Conservation (phyloP, 2,113 vertebrate genomes). For the Prietella phreatophila region DNA sequence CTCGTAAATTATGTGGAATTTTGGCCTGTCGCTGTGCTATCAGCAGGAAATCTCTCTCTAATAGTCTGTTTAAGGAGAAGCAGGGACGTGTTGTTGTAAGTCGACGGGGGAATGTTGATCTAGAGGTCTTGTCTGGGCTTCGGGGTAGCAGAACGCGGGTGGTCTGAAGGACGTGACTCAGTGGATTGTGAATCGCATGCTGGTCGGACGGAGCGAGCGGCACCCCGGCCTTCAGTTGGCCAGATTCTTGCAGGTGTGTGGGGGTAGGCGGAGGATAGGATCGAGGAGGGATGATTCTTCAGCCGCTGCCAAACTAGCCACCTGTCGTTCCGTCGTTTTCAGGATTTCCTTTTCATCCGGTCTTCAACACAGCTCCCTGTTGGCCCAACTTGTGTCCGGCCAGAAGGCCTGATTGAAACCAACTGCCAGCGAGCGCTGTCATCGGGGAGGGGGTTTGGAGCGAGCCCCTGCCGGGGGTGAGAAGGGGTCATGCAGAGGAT, state of each 20-base stretch:
- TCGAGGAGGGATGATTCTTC: slow-evolving; percentile 15
- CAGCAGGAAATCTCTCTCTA: slow-evolving; percentile 68
- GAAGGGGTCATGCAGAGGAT: slow-evolving; percentile 22
- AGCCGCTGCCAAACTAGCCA: slow-evolving; percentile 57
- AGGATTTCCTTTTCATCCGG: slow-evolving; percentile 69
- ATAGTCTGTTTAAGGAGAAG: slow-evolving; percentile 58
- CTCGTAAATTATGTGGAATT: slow-evolving; percentile 58
- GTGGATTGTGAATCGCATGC: slow-evolving; percentile 50
- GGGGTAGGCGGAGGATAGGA: slow-evolving; percentile 15
- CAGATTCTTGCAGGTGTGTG: slow-evolving; percentile 41
- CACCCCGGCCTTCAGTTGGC: slow-evolving; percentile 17
- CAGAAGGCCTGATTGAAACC: slow-evolving; percentile 67
- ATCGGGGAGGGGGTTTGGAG: slow-evolving; percentile 13
- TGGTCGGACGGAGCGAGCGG: slow-evolving; percentile 39
- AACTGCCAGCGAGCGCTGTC: slow-evolving; percentile 58
- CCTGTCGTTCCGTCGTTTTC: slow-evolving; percentile 64
- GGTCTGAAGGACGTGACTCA: slow-evolving; percentile 20
- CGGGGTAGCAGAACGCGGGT: slow-evolving; percentile 40
- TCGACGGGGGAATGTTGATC: slow-evolving; percentile 60
- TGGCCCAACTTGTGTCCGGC: slow-evolving; percentile 56
- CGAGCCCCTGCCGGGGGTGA: not conserved
- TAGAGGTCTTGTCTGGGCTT: slow-evolving; percentile 46
- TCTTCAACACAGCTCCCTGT: slow-evolving; percentile 63
- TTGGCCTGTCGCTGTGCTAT: slow-evolving; percentile 56
- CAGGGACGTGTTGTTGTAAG: slow-evolving; percentile 60